Evolutionary conservation across 1,140 invertebrate species (phyloP).

Genomic region (Lineus longissimus): DNA sequence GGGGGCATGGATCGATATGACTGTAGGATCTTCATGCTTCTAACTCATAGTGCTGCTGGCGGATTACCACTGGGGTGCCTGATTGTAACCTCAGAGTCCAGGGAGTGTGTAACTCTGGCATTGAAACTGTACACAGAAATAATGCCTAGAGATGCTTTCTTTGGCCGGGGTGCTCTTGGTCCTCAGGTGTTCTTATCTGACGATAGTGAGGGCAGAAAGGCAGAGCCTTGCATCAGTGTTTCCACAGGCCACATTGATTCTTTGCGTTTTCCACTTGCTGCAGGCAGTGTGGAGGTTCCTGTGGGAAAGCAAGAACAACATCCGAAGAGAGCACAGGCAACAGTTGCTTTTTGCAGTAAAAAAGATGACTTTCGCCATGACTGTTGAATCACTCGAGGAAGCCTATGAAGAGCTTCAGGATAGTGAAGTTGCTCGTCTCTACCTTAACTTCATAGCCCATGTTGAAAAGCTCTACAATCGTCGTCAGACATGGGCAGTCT

Average conservation of each 20-base stretch:
- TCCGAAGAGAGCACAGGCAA: not conserved
- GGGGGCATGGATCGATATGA: too few species aligned
- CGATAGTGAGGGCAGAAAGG: too few species aligned
- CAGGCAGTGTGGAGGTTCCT: conserved; percentile 1
- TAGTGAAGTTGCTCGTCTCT: not conserved
- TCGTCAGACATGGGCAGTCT: not conserved
- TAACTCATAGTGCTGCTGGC: not conserved
- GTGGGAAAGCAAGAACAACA: conserved; percentile 1
- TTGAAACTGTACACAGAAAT: too few species aligned
- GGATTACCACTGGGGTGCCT: too few species aligned
- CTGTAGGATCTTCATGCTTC: too few species aligned
- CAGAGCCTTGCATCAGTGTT: too few species aligned
- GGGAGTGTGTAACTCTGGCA: too few species aligned
- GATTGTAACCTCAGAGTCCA: not conserved
- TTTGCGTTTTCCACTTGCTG: too few species aligned
- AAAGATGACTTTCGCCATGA: not conserved
- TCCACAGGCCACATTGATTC: too few species aligned
- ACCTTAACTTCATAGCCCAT: not conserved
- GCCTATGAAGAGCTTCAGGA: not conserved
- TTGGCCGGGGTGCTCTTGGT: too few species aligned
- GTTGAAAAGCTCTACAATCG: conserved; percentile 1
- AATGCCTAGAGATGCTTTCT: too few species aligned
- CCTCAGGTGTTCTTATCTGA: too few species aligned
- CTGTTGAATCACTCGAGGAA: not conserved
- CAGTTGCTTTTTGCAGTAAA: not conserved